phyloP scores from a whole-genome alignment of 2,797 vertebrate species.

The Phaenicophaeus curvirostris region DNA sequence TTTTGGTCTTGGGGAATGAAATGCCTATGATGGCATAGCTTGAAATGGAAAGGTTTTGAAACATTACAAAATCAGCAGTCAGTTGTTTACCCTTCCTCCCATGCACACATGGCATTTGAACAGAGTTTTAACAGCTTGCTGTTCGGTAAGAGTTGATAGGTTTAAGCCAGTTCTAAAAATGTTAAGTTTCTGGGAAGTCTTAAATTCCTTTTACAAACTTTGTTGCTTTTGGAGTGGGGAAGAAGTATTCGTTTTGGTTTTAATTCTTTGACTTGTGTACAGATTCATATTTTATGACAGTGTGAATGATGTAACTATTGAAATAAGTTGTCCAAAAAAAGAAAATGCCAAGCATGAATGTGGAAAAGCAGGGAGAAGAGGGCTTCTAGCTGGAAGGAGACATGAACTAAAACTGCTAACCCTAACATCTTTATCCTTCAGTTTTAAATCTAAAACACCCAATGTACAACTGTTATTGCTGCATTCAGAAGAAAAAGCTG shows the following conservation, averaged over 20 bases:
- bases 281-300: not conserved
- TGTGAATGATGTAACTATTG: not conserved
- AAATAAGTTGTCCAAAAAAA: not conserved
- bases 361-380: not conserved
- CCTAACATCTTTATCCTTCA: not conserved
- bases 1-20: not conserved
- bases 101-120: not conserved
- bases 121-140: not conserved
- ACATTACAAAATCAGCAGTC: not conserved
- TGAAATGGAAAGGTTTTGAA: not conserved
- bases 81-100: not conserved
- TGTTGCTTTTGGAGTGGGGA: not conserved
- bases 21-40: not conserved
- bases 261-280: not conserved
- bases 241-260: not conserved
- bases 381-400: not conserved
- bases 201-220: not conserved
- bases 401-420: not conserved
- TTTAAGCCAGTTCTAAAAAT: conserved; percentile 21
- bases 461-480: not conserved
- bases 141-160: not conserved
- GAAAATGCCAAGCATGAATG: not conserved
- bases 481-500: not conserved
- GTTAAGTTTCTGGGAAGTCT: not conserved
- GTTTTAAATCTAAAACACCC: not conserved